phyloP scores from a whole-genome alignment of 2,113 vertebrate species.

The Herpetotheres cachinnans region DNA sequence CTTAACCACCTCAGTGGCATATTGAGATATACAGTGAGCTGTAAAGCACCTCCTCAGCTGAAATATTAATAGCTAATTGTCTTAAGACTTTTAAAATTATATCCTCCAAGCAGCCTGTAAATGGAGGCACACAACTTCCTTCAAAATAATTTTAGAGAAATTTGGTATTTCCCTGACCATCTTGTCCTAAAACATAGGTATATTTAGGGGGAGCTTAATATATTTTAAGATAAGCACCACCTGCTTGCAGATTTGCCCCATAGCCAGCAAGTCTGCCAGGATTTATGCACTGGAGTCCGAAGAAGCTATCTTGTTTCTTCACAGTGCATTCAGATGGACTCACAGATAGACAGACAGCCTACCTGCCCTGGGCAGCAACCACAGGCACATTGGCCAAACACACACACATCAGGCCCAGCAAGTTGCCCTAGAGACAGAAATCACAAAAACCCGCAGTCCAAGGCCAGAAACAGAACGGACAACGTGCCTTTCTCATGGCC shows the following conservation, averaged over 20 bases:
- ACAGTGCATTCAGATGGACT: neutral
- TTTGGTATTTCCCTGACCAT: neutral
- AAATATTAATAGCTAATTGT: neutral
- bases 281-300: neutral
- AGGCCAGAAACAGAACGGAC: neutral
- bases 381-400: fast-evolving
- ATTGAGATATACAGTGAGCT: neutral
- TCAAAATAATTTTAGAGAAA: neutral
- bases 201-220: neutral
- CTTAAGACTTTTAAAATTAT: neutral
- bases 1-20: neutral
- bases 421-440: neutral
- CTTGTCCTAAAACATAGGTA: neutral
- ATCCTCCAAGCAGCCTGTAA: neutral
- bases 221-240: neutral
- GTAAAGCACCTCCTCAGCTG: neutral
- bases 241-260: neutral
- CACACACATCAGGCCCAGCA: fast-evolving
- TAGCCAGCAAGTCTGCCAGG: neutral
- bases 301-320: neutral
- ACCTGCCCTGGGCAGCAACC: too few species aligned
- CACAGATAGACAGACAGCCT: neutral
- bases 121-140: neutral
- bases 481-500: fast-evolving
- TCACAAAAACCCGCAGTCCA: too few species aligned